These are phyloP conservation scores for Lycopodina hypogea DNA, from an alignment of 37 sponge, comb jelly and placozoan genomes.

Conservation along the genomic window DNA sequence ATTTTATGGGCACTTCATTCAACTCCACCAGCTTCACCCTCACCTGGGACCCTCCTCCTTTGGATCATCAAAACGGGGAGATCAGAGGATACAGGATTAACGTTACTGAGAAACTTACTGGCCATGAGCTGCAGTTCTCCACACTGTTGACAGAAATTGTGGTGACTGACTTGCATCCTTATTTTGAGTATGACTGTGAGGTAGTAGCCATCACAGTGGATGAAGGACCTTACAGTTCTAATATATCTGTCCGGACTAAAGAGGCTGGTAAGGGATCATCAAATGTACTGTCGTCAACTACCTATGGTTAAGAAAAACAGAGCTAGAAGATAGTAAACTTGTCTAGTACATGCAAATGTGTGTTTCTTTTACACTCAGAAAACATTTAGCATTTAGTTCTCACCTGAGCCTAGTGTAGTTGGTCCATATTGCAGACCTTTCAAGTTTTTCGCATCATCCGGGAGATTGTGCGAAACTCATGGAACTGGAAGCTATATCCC, in stretches of 20 bases:
- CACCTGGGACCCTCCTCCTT: conserved; percentile 39
- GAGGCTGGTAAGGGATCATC: conserved; percentile 14
- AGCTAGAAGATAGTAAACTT: too few species aligned
- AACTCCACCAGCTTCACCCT: conserved; percentile 42
- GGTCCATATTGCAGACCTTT: too few species aligned
- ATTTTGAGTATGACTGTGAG: conserved; percentile 23
- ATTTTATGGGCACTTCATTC: conserved; percentile 20
- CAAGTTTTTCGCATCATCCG: too few species aligned
- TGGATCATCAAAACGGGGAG: conserved; percentile 29
- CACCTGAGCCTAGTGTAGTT: too few species aligned
- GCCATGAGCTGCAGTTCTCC: not conserved
- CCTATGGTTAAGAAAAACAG: too few species aligned
- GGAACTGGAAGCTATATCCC: too few species aligned
- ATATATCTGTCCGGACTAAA: conserved; percentile 22
- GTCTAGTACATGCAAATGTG: too few species aligned
- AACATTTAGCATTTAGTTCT: too few species aligned
- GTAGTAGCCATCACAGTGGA: conserved; percentile 36
- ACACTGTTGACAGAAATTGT: conserved; percentile 10
- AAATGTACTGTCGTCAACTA: not conserved
- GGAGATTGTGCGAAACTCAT: too few species aligned
- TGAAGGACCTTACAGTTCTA: conserved; percentile 35
- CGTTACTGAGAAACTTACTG: conserved; percentile 19
- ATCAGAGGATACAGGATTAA: conserved; percentile 41
- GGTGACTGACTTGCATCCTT: conserved; percentile 42
- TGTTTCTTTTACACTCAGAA: too few species aligned